Evolutionary conservation across 1,140 invertebrate species (phyloP).

Genomic region (Sitobion miscanthi): DNA sequence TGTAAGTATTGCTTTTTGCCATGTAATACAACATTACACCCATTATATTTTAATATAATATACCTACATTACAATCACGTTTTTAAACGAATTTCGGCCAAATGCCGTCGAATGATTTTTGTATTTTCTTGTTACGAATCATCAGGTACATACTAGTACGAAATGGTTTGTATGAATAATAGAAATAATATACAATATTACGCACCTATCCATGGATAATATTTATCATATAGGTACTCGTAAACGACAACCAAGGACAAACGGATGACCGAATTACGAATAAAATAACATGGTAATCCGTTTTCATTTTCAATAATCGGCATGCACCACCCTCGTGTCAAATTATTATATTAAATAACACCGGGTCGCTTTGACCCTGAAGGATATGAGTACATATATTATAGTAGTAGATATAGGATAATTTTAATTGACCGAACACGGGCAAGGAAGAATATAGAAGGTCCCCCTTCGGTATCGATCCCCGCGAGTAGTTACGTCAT

Average conservation of each 20-base stretch:
- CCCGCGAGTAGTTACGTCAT: conserved; percentile 41
- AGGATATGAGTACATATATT: not conserved
- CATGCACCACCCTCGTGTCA: not conserved
- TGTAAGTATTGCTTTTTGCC: not conserved
- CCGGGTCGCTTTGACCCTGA: conserved; percentile 1
- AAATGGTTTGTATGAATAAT: not conserved
- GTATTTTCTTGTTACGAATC: not conserved
- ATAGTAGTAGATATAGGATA: conserved; percentile 13
- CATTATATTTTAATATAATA: not conserved
- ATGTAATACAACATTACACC: not conserved
- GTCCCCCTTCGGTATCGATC: conserved; percentile 40
- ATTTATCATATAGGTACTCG: not conserved
- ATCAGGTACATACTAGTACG: not conserved
- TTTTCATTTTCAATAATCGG: conserved; percentile 25
- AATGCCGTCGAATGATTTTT: too few species aligned
- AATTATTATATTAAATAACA: not conserved
- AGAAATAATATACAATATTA: not conserved
- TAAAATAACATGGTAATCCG: not conserved
- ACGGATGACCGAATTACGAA: not conserved
- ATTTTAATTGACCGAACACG: conserved; percentile 33
- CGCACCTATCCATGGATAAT: not conserved
- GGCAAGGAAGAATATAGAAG: conserved; percentile 8
- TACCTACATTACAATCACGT: not conserved
- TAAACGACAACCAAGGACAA: not conserved
- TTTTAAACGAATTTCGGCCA: not conserved